Conservation (phyloP, 37 sponge, comb jelly and placozoan species). For the Amphimedon queenslandica region DNA sequence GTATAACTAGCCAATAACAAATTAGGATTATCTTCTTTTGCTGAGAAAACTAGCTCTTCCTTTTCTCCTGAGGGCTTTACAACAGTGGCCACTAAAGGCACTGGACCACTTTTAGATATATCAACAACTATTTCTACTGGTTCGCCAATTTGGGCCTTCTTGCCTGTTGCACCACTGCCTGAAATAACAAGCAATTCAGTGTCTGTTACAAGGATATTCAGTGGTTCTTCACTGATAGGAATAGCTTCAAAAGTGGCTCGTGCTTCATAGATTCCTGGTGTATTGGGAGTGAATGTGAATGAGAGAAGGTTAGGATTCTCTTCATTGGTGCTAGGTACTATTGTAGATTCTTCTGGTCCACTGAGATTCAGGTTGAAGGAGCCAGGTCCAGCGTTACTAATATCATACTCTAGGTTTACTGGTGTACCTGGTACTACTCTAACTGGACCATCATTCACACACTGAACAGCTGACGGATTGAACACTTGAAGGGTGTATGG, state of each 20-base stretch:
- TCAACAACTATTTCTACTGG: slow-evolving; percentile 44
- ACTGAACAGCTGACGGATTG: slow-evolving; percentile 44
- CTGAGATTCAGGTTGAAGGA: slow-evolving; percentile 1
- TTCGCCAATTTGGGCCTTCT: slow-evolving; percentile 50
- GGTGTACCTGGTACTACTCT: slow-evolving; percentile 51
- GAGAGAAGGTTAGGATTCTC: slow-evolving; percentile 37
- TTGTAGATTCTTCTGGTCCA: slow-evolving; percentile 15
- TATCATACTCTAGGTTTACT: slow-evolving; percentile 54
- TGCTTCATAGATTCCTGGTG: slow-evolving; percentile 44
- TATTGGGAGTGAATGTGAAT: slow-evolving; percentile 36
- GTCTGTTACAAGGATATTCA: slow-evolving; percentile 72
- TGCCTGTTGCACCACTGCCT: slow-evolving; percentile 84
- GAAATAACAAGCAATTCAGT: slow-evolving; percentile 59
- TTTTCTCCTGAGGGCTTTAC: slow-evolving; percentile 33
- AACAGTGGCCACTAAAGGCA: slow-evolving; percentile 42
- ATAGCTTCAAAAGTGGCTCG: slow-evolving; percentile 24
- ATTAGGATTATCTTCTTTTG: slow-evolving; percentile 17
- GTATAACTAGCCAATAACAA: not conserved
- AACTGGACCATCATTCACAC: slow-evolving; percentile 49
- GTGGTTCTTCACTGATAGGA: slow-evolving; percentile 58
- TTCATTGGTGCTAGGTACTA: slow-evolving; percentile 8
- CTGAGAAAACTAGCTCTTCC: not conserved
- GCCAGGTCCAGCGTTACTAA: slow-evolving; percentile 71
- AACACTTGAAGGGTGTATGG: slow-evolving; percentile 68
- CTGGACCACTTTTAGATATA: slow-evolving; percentile 48